Conservation (phyloP, 2,888 invertebrate species). For the Hirtodrosophila trivittata region DNA sequence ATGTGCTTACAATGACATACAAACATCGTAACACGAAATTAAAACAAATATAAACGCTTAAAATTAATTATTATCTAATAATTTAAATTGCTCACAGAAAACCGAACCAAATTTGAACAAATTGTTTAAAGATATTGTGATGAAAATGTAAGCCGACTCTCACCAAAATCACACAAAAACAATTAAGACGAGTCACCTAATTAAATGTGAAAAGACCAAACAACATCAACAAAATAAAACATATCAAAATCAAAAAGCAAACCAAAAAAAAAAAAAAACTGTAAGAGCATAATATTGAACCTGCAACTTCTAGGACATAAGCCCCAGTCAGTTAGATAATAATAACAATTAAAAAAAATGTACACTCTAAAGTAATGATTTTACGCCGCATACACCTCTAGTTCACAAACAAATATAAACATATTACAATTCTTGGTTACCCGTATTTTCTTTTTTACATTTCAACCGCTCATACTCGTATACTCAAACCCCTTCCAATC, state of each 20-base stretch:
- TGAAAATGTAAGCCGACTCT: slow-evolving; percentile 31
- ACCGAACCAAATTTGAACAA: too few relatives aligned
- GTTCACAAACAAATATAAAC: too few relatives aligned
- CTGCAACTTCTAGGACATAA: slow-evolving; percentile 51
- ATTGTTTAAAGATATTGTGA: slow-evolving; percentile 29
- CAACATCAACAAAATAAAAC: slow-evolving; percentile 42
- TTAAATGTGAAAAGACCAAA: slow-evolving; percentile 28
- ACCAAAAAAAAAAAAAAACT: slow-evolving; percentile 14
- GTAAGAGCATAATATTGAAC: slow-evolving; percentile 37
- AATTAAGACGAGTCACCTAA: slow-evolving; percentile 49
- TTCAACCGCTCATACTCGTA: too few relatives aligned
- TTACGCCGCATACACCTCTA: slow-evolving; percentile 36
- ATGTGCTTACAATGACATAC: slow-evolving; percentile 49
- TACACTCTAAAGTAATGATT: slow-evolving; percentile 41
- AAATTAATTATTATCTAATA: slow-evolving; percentile 19
- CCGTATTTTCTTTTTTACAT: too few relatives aligned
- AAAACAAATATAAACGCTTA: slow-evolving; percentile 59
- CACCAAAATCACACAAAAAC: slow-evolving; percentile 42
- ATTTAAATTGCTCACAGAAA: slow-evolving; percentile 8
- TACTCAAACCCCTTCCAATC: too few relatives aligned
- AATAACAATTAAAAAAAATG: slow-evolving; percentile 17
- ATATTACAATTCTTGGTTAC: too few relatives aligned
- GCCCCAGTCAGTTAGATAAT: slow-evolving; percentile 41
- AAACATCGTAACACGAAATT: slow-evolving; percentile 21
- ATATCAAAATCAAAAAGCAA: slow-evolving; percentile 33